Evolutionary conservation across 1,140 invertebrate genomes (phyloP).

Genomic region (Cotesia glomerata): DNA sequence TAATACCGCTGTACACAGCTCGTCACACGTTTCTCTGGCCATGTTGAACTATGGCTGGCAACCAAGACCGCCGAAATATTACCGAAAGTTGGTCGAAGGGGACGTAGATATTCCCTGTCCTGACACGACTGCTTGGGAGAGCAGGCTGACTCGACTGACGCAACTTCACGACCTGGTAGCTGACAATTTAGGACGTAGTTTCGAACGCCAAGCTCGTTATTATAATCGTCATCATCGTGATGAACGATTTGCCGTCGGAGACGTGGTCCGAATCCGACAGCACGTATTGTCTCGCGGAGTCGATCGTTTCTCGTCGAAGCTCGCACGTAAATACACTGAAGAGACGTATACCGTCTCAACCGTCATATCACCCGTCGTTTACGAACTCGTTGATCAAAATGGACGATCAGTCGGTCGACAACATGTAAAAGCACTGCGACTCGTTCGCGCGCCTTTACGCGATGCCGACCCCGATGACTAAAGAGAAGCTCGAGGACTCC

Average conservation of each 20-base stretch:
- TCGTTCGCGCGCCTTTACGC: no score
- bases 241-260: neutral
- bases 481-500: no score
- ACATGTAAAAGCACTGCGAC: no score
- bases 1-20: slow-evolving; percentile 51
- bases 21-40: slow-evolving; percentile 55
- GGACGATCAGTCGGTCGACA: no score
- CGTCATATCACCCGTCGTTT: neutral
- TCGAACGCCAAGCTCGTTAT: slow-evolving; percentile 2
- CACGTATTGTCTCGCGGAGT: neutral
- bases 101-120: no score
- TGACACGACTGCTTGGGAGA: no score
- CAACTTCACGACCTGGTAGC: no score
- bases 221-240: slow-evolving; percentile 19
- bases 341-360: neutral
- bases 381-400: neutral
- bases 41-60: slow-evolving; percentile 49
- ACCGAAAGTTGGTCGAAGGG: neutral
- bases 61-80: neutral
- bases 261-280: neutral
- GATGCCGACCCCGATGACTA: no score
- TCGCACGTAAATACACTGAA: neutral
- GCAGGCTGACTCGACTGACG: no score
- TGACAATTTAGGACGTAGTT: no score
- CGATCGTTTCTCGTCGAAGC: neutral